phyloP scores from a whole-genome alignment of 2,888 invertebrate genomes.

The Blomia tropicalis region DNA sequence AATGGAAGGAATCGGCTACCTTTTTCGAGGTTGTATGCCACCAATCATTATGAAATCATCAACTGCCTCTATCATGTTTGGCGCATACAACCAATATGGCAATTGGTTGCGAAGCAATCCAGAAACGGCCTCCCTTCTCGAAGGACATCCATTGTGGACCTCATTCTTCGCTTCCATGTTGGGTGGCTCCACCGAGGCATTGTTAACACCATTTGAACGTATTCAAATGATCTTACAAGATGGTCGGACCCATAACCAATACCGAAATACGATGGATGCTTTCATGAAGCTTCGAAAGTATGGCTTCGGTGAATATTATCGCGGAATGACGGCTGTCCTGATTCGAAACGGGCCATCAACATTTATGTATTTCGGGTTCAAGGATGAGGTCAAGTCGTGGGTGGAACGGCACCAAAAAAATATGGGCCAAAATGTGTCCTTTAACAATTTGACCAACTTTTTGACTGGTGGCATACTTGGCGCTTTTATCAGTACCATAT shows the following conservation, averaged over 20 bases:
- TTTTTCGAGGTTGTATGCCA: slow-evolving; percentile 82
- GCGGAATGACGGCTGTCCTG: slow-evolving; percentile 74
- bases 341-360: slow-evolving; percentile 85
- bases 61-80: slow-evolving; percentile 91
- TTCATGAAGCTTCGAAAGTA: slow-evolving; percentile 48
- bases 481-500: slow-evolving; percentile 74
- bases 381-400: slow-evolving; percentile 53
- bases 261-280: slow-evolving; percentile 68
- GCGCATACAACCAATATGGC: slow-evolving; percentile 72
- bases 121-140: neutral
- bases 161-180: slow-evolving; percentile 39
- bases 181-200: slow-evolving; percentile 65
- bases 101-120: slow-evolving; percentile 35
- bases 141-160: neutral
- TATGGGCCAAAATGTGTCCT: neutral
- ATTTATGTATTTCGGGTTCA: slow-evolving; percentile 70
- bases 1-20: slow-evolving; percentile 59
- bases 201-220: slow-evolving; percentile 83
- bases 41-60: slow-evolving; percentile 82
- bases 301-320: slow-evolving; percentile 74
- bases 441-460: slow-evolving; percentile 37
- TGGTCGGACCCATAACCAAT: slow-evolving; percentile 52
- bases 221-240: slow-evolving; percentile 83
- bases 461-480: slow-evolving; percentile 84
- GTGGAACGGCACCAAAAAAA: neutral